Evolutionary conservation across 1,140 invertebrate genomes (phyloP), one percentile per base, ranked within the genome.

Genomic region (Drosophila setifemur): DNA sequence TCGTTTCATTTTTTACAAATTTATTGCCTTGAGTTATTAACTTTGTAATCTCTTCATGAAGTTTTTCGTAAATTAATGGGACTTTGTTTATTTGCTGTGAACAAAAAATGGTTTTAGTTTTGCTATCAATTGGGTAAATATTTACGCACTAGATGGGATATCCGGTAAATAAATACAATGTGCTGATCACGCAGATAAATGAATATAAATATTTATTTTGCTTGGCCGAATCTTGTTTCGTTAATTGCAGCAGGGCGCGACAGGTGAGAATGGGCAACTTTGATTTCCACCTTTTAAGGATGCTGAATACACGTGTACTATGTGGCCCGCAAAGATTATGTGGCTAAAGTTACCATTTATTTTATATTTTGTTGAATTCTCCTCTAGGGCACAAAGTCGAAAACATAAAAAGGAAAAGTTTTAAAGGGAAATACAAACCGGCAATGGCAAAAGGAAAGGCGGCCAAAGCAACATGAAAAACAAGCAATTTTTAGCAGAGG

Each of bases 31-130:
- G 70, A 74, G 79, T 71, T 68, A 85, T 83, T 85, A 68, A 64
- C 63, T 70, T 66, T 63, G 21, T 71, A 73, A 83, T 83, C 78
- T 69, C 48, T 73, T 77, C 52, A 77, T 77, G 73, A 50, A 78
- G 53, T 74, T 83, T 71, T 40, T 14, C 9, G 19, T 25, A 45
- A 68, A 69, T 69, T 49, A 37, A 70, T 49, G 64, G 37, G 29
- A 6, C 14, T 23, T 60, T 44, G 39, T 16, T 42, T 58, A 48
- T 19, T 40, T 39, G 26, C n/a, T 16, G 12, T 16, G 14, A 7
- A 26, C 3, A 28, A 19, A 47, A 31, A 48, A 23, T 18, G 3
- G 9, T 12, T 29, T 45, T 29, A 9, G 11, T 21, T 37, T 9
- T 16, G 12, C 23, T 11, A 18, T 23, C 6, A 9, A 37, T 33